A percentile compares a stretch with the other conserved stretches of the same genome.
phyloP scores from a whole-genome alignment of 1,140 invertebrate species.

The Psix sp. region DNA sequence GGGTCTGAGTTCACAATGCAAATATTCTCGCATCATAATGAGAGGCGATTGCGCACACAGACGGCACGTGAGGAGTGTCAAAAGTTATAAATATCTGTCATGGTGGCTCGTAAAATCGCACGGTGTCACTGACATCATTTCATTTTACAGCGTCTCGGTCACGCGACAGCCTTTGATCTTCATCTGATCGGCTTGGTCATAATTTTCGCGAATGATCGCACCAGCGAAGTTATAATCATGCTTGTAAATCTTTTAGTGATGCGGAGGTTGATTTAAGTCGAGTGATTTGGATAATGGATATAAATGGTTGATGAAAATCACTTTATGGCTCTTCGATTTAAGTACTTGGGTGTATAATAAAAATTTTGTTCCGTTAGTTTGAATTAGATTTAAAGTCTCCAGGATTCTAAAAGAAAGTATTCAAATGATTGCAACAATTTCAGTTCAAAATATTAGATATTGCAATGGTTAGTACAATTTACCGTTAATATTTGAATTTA shows the following conservation, averaged over 20 bases:
- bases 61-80: conserved; percentile 43
- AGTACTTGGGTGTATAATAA: not conserved
- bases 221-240: conserved; percentile 26
- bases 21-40: conserved; percentile 17
- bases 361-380: not conserved
- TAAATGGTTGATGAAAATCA: conserved; percentile 20
- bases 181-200: conserved; percentile 42
- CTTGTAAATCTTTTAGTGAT: conserved; percentile 34
- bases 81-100: conserved; percentile 53
- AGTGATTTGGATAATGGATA: conserved; percentile 34
- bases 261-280: conserved; percentile 12
- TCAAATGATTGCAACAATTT: too few relatives aligned
- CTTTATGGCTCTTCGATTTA: conserved; percentile 17
- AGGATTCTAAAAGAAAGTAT: too few relatives aligned
- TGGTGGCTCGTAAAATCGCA: conserved; percentile 17
- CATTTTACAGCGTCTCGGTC: conserved; percentile 20
- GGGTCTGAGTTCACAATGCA: conserved; percentile 27
- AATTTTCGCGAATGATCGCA: conserved; percentile 29
- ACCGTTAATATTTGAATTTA: too few relatives aligned
- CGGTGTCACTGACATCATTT: conserved; percentile 48
- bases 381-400: too few relatives aligned
- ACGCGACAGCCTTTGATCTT: conserved; percentile 43
- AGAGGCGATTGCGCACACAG: conserved; percentile 16
- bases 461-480: too few relatives aligned
- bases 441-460: too few relatives aligned